Percentiles rank a stretch among this genome's conserved stretches.
Evolutionary conservation across 2,797 vertebrate genomes (phyloP).

Genomic region (Gymnoscopelus microlampas): DNA sequence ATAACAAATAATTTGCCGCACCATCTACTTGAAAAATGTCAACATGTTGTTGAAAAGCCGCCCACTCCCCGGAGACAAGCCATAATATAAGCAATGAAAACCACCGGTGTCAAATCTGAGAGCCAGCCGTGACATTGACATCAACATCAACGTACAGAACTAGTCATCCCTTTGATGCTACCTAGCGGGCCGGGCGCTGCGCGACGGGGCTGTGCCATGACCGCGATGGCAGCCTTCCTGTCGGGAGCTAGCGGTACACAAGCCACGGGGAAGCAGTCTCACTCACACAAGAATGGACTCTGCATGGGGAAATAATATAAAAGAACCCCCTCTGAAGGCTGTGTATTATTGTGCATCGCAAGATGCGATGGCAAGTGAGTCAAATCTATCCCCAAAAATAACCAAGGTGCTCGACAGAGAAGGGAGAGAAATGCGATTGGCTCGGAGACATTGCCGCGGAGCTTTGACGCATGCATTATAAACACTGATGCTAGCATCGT

Average conservation of each 20-base stretch:
- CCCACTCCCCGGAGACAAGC: background rate
- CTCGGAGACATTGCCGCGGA: constrained; percentile 23
- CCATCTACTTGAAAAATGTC: too few relatives aligned
- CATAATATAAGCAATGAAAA: too few relatives aligned
- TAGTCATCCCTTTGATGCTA: constrained; percentile 5
- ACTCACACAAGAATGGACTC: background rate
- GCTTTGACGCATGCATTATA: constrained; percentile 3
- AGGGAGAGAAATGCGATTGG: background rate
- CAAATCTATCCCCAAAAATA: background rate
- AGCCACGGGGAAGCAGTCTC: background rate
- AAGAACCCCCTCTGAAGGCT: background rate
- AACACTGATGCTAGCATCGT: constrained; percentile 6
- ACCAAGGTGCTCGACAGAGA: too few relatives aligned
- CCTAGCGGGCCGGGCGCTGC: background rate
- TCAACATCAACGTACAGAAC: background rate
- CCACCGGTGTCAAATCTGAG: too few relatives aligned
- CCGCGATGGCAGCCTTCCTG: background rate
- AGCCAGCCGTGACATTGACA: background rate
- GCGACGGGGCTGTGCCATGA: background rate
- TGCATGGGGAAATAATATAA: background rate
- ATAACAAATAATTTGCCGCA: background rate
- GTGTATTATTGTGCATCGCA: background rate
- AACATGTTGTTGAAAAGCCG: background rate
- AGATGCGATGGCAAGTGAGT: background rate
- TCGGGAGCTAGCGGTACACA: background rate